Conservation (phyloP, 1,140 invertebrate genomes). For the Drosophila kikkawai region DNA sequence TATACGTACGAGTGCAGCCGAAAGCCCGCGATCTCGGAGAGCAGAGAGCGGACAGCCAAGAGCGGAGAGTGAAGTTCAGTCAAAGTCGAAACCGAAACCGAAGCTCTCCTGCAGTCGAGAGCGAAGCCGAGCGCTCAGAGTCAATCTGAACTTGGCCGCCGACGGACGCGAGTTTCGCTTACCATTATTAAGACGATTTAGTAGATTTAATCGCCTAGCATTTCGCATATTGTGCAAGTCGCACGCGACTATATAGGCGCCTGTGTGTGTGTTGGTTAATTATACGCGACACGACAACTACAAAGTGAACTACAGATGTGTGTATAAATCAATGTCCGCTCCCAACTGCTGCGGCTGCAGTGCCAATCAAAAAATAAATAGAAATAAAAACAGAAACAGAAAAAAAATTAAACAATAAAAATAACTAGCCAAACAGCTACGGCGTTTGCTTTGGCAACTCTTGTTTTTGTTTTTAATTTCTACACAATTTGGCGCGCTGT, state of each 20-base stretch:
- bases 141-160: conserved; percentile 49
- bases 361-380: conserved; percentile 24
- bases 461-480: conserved; percentile 28
- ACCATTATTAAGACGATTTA: neutral
- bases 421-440: conserved; percentile 11
- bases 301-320: conserved; percentile 35
- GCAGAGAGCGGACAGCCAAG: conserved; percentile 1
- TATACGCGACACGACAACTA: conserved; percentile 46
- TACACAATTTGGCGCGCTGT: conserved; percentile 50
- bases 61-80: conserved; percentile 13
- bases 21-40: conserved; percentile 15
- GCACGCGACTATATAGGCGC: conserved; percentile 38
- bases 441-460: conserved; percentile 10
- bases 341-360: conserved; percentile 39
- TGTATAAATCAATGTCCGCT: conserved; percentile 51
- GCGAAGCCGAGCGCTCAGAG: conserved; percentile 40
- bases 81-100: neutral
- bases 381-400: conserved; percentile 8
- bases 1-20: conserved; percentile 31
- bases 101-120: conserved; percentile 20
- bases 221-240: conserved; percentile 60
- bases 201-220: neutral
- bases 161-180: conserved; percentile 28
- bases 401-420: conserved; percentile 7
- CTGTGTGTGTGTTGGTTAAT: conserved; percentile 49